Conservation (phyloP, 2,888 invertebrate species). For the Norana najaformis region DNA sequence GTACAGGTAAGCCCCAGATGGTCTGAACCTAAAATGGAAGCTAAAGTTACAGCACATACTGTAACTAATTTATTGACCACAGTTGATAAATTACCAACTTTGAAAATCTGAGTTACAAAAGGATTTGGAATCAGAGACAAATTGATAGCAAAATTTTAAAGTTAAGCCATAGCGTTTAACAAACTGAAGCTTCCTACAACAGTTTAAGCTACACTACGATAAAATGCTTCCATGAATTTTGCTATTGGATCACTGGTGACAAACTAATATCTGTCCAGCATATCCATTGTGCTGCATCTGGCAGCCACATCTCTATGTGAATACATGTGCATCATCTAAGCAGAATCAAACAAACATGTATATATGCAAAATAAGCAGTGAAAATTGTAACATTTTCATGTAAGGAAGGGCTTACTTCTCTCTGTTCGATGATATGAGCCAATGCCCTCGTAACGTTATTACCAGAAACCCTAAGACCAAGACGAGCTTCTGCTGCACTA, state of each 20-base stretch:
- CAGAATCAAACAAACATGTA: background rate
- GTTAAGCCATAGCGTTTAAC: background rate
- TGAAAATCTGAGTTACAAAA: background rate
- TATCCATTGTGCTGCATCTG: too few relatives aligned
- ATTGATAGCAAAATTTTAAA: background rate
- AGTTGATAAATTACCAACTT: background rate
- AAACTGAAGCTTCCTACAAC: too few relatives aligned
- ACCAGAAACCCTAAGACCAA: slow-evolving; percentile 70
- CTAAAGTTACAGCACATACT: background rate
- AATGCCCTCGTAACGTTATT: slow-evolving; percentile 71
- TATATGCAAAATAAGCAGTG: background rate
- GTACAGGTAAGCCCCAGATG: background rate
- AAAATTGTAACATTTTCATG: background rate
- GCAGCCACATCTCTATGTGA: too few relatives aligned
- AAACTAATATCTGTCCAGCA: background rate
- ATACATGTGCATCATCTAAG: too few relatives aligned
- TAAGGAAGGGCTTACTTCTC: slow-evolving; percentile 58
- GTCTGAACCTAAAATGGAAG: background rate
- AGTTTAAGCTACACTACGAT: background rate
- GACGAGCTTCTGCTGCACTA: slow-evolving; percentile 71
- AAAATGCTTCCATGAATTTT: background rate
- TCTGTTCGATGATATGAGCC: slow-evolving; percentile 67
- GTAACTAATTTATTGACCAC: background rate
- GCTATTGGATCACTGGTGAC: background rate
- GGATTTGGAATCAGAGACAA: background rate